phyloP scores from a whole-genome alignment of 1,140 invertebrate genomes.

The Ganaspis sp. region DNA sequence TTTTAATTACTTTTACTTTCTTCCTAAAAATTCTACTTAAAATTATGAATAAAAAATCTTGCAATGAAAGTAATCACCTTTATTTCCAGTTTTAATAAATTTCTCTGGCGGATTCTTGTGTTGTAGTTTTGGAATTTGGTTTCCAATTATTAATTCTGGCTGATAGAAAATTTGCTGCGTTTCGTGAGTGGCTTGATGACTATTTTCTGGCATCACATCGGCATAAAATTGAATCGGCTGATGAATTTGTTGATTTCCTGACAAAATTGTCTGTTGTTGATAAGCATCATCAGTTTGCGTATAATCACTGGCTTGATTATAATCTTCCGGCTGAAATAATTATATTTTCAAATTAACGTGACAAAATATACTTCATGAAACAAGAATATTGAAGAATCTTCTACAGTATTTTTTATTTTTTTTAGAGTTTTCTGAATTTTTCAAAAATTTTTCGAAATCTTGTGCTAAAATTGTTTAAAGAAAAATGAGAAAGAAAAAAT shows the following conservation, averaged over 20 bases:
- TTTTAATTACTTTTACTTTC: neutral
- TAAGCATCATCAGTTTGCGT: conserved; percentile 48
- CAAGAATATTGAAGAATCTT: too few species aligned
- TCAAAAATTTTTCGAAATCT: too few species aligned
- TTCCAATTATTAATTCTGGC: conserved; percentile 63
- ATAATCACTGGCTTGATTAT: conserved; percentile 51
- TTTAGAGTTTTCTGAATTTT: too few species aligned
- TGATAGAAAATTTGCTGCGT: conserved; percentile 60
- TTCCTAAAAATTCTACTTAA: neutral
- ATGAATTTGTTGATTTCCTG: conserved; percentile 39
- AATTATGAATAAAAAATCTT: too few species aligned
- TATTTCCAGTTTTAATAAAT: conserved; percentile 49
- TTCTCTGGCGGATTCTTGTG: conserved; percentile 64
- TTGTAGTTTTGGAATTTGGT: conserved; percentile 64
- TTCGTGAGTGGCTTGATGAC: conserved; percentile 48
- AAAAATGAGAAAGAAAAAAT: too few species aligned
- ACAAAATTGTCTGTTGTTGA: conserved; percentile 44
- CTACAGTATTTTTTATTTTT: too few species aligned
- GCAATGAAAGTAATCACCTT: conserved; percentile 55
- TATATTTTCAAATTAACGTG: too few species aligned
- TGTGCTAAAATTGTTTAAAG: too few species aligned
- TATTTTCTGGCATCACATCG: conserved; percentile 39
- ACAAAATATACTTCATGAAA: too few species aligned
- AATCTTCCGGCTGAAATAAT: conserved; percentile 47
- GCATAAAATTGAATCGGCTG: conserved; percentile 50